These are phyloP conservation scores for Charanyca ferruginea DNA, from an alignment of 2,888 invertebrate genomes.

Conservation along the genomic window DNA sequence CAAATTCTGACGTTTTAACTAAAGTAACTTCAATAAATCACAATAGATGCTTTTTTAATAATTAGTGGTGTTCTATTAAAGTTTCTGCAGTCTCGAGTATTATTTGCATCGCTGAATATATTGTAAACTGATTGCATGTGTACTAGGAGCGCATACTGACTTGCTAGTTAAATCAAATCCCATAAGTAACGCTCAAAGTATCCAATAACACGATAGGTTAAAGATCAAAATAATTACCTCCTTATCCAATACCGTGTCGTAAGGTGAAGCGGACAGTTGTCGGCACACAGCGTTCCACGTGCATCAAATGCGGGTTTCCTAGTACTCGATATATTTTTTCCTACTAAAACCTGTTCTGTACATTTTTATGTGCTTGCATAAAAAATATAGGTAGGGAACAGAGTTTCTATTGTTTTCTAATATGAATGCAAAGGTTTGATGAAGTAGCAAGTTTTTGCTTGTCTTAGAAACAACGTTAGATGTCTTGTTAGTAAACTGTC, in stretches of 20 bases:
- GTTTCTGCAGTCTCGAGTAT: too few species aligned
- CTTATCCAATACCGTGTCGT: conserved; percentile 57
- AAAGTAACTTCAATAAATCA: too few species aligned
- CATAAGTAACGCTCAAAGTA: conserved; percentile 32
- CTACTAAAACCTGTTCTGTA: conserved; percentile 49
- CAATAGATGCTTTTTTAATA: too few species aligned
- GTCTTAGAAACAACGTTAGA: conserved; percentile 18
- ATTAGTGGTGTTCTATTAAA: too few species aligned
- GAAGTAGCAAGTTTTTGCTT: conserved; percentile 42
- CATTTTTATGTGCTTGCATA: conserved; percentile 43
- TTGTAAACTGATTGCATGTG: conserved; percentile 2
- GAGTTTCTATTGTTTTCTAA: conserved; percentile 58
- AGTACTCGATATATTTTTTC: conserved; percentile 67
- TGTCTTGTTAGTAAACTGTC: conserved; percentile 36
- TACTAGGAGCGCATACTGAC: conserved; percentile 9
- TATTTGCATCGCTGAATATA: background rate
- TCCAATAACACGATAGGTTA: conserved; percentile 42
- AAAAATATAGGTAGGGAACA: conserved; percentile 31
- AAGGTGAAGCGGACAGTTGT: conserved; percentile 50
- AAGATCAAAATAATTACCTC: conserved; percentile 49
- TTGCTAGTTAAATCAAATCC: conserved; percentile 28
- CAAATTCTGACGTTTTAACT: too few species aligned
- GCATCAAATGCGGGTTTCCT: conserved; percentile 76
- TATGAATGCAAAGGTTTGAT: conserved; percentile 41
- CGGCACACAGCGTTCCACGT: conserved; percentile 66